Conservation (phyloP, 2,888 invertebrate genomes). For the Hydroisotoma schaefferi region DNA sequence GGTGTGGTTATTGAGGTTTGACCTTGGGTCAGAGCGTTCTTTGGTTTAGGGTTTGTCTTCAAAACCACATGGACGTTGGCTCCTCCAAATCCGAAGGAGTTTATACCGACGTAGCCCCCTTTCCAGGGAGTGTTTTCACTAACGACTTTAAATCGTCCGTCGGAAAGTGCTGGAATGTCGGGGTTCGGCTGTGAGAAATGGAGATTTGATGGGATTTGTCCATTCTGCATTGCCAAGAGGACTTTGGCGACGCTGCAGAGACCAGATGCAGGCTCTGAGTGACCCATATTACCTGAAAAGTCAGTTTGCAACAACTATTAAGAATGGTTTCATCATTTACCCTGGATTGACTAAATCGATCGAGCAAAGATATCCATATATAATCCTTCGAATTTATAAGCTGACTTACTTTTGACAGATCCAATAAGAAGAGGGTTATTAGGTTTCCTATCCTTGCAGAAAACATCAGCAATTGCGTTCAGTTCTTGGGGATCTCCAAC, state of each 20-base stretch:
- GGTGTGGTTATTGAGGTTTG: too few species aligned
- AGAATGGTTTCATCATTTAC: too few species aligned
- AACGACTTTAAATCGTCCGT: constrained; percentile 89
- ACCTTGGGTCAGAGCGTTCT: constrained; percentile 26
- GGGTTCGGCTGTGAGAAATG: constrained; percentile 83
- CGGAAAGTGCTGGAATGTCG: constrained; percentile 83
- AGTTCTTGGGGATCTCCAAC: constrained; percentile 98
- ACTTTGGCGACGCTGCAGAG: constrained; percentile 62
- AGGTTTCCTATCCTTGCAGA: constrained; percentile 72
- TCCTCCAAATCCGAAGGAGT: constrained; percentile 98
- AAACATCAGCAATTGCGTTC: constrained; percentile 86
- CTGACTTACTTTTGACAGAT: constrained; percentile 93
- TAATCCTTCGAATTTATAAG: too few species aligned
- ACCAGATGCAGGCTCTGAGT: constrained; percentile 83
- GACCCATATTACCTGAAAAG: constrained; percentile 99
- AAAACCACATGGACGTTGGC: constrained; percentile 90
- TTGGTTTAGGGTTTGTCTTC: constrained; percentile 70
- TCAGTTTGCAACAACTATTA: too few species aligned
- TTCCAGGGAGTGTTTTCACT: constrained; percentile 76
- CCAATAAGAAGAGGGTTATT: constrained; percentile 76
- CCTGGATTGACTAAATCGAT: too few species aligned
- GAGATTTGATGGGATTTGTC: constrained; percentile 83
- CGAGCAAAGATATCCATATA: too few species aligned
- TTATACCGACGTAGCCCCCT: constrained; percentile 87
- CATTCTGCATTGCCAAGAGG: constrained; percentile 86